These are phyloP conservation scores for Clepsis dumicolana DNA, from an alignment of 2,888 invertebrate genomes.

Conservation along the genomic window DNA sequence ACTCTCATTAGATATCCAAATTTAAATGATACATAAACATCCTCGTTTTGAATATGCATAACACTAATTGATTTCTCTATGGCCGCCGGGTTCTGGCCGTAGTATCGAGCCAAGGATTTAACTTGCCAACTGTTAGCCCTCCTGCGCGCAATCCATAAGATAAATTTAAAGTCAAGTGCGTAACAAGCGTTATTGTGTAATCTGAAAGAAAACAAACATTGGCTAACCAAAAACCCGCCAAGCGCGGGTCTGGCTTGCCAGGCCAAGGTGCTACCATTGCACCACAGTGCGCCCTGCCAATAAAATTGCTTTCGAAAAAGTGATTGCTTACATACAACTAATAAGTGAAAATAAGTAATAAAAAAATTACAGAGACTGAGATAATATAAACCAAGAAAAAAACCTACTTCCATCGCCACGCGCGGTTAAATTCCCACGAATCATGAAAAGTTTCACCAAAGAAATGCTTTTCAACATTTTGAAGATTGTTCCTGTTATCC, in stretches of 20 bases:
- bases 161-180: conserved; percentile 45
- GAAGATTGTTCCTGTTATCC: neutral
- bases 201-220: conserved; percentile 54
- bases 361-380: too few species aligned
- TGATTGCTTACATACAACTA: neutral
- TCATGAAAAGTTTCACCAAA: neutral
- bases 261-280: too few species aligned
- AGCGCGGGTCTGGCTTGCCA: too few species aligned
- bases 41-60: conserved; percentile 49
- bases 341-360: neutral
- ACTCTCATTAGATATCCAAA: conserved; percentile 52
- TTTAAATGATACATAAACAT: conserved; percentile 54
- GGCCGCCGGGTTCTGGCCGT: conserved; percentile 42
- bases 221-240: too few species aligned
- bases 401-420: conserved; percentile 23
- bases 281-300: too few species aligned
- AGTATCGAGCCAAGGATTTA: conserved; percentile 49
- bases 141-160: conserved; percentile 47
- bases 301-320: too few species aligned
- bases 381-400: neutral
- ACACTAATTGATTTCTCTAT: conserved; percentile 42
- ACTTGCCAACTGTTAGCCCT: conserved; percentile 45
- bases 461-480: conserved; percentile 5
- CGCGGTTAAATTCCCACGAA: neutral
- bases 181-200: conserved; percentile 54